Percentiles rank a stretch among this genome's conserved stretches.
phyloP scores from a whole-genome alignment of 2,888 invertebrate species.

The Drosophila ochracea region DNA sequence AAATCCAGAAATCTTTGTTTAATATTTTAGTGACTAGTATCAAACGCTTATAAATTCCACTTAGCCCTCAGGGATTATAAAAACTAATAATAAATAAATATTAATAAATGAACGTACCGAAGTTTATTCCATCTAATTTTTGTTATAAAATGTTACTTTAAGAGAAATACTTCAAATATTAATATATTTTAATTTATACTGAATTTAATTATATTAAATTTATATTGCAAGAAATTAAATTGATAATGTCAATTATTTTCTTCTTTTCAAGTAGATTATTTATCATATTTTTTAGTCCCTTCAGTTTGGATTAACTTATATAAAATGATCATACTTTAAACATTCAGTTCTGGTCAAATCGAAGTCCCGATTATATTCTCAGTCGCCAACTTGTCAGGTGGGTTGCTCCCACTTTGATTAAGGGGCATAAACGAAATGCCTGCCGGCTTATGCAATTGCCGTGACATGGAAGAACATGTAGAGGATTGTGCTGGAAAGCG shows the following conservation, averaged over 20 bases:
- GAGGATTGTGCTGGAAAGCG: conserved; percentile 45
- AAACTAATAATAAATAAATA: not conserved
- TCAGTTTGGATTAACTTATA: not conserved
- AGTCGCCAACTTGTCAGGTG: not conserved
- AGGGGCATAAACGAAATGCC: conserved; percentile 7
- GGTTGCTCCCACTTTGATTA: conserved; percentile 3
- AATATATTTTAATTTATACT: too few species aligned
- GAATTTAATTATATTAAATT: too few species aligned
- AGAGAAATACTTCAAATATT: too few species aligned
- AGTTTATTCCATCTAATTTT: not conserved
- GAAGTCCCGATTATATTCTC: not conserved
- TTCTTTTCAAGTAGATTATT: not conserved
- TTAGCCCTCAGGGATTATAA: not conserved
- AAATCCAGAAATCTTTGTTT: not conserved
- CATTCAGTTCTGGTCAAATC: not conserved
- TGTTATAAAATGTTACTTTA: not conserved
- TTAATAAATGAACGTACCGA: not conserved
- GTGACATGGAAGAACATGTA: conserved; percentile 12
- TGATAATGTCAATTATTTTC: not conserved
- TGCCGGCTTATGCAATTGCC: conserved; percentile 8
- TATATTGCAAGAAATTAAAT: not conserved
- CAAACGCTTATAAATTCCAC: not conserved
- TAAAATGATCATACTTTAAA: not conserved
- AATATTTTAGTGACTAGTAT: not conserved
- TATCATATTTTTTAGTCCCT: not conserved